phyloP scores from a whole-genome alignment of 2,888 invertebrate species.

The Drosophila rubida region DNA sequence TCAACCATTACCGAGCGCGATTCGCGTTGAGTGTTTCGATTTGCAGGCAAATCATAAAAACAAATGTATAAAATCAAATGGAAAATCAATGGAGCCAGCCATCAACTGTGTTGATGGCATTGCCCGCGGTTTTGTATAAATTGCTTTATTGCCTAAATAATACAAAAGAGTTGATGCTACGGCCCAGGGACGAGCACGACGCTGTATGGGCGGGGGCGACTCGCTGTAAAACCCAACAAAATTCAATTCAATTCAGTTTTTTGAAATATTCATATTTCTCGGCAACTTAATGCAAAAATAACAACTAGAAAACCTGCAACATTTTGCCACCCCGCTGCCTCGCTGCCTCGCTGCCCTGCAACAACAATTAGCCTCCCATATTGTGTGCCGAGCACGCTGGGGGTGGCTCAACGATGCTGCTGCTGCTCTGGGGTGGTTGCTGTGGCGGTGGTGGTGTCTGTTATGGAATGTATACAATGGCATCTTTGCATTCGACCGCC shows the following conservation, averaged over 20 bases:
- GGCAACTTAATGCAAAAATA: slow-evolving; percentile 52
- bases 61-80: slow-evolving; percentile 77
- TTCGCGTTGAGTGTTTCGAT: slow-evolving; percentile 76
- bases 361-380: slow-evolving; percentile 39
- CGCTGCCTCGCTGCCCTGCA: not conserved
- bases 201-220: not conserved
- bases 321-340: slow-evolving; percentile 6
- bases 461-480: slow-evolving; percentile 33
- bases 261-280: slow-evolving; percentile 30
- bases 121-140: slow-evolving; percentile 72
- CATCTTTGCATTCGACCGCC: slow-evolving; percentile 73
- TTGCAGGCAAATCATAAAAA: slow-evolving; percentile 79
- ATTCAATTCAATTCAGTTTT: slow-evolving; percentile 14
- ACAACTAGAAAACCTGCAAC: slow-evolving; percentile 36
- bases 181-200: too few species aligned
- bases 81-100: slow-evolving; percentile 75
- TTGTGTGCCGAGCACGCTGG: not conserved
- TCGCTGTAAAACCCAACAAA: slow-evolving; percentile 1
- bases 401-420: not conserved
- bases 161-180: slow-evolving; percentile 52
- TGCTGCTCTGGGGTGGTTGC: not conserved
- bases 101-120: slow-evolving; percentile 67
- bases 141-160: slow-evolving; percentile 63
- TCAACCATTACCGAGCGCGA: slow-evolving; percentile 74
- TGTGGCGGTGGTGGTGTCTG: slow-evolving; percentile 1